These are phyloP conservation scores for Omphaloscelis lunosa DNA, from an alignment of 2,888 invertebrate genomes.

Conservation along the genomic window DNA sequence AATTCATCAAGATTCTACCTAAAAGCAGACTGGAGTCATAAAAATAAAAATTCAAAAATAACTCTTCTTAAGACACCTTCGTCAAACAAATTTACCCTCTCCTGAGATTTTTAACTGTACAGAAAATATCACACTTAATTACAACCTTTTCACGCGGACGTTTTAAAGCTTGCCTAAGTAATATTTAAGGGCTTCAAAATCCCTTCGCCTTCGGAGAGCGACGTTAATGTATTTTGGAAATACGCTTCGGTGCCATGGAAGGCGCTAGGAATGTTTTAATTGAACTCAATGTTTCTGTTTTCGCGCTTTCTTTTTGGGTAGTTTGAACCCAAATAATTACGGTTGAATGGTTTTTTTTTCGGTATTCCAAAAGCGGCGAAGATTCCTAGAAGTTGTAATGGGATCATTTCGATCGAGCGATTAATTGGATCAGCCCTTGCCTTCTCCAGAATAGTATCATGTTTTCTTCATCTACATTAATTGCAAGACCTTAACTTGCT, in stretches of 20 bases:
- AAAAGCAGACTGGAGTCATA: conserved; percentile 47
- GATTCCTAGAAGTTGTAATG: background rate
- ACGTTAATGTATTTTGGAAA: conserved; percentile 67
- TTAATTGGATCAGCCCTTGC: conserved; percentile 14
- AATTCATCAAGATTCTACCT: conserved; percentile 53
- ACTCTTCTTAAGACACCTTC: conserved; percentile 53
- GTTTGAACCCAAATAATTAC: conserved; percentile 23
- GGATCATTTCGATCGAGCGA: background rate
- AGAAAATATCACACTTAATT: conserved; percentile 68
- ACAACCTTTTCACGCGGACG: conserved; percentile 62
- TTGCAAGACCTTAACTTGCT: background rate
- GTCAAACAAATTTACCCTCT: conserved; percentile 60
- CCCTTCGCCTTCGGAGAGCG: conserved; percentile 59
- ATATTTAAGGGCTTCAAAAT: conserved; percentile 68
- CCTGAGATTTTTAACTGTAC: conserved; percentile 65
- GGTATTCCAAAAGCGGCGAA: background rate
- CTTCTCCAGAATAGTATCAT: background rate
- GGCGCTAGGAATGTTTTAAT: conserved; percentile 58
- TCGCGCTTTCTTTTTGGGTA: conserved; percentile 33
- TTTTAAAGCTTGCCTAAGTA: conserved; percentile 69
- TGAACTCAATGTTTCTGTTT: conserved; percentile 55
- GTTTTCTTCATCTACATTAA: background rate
- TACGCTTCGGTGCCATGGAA: conserved; percentile 42
- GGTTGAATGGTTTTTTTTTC: conserved; percentile 28
- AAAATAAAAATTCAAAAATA: conserved; percentile 46